Conservation (phyloP, 2,888 invertebrate genomes). For the Philereme vetulata region DNA sequence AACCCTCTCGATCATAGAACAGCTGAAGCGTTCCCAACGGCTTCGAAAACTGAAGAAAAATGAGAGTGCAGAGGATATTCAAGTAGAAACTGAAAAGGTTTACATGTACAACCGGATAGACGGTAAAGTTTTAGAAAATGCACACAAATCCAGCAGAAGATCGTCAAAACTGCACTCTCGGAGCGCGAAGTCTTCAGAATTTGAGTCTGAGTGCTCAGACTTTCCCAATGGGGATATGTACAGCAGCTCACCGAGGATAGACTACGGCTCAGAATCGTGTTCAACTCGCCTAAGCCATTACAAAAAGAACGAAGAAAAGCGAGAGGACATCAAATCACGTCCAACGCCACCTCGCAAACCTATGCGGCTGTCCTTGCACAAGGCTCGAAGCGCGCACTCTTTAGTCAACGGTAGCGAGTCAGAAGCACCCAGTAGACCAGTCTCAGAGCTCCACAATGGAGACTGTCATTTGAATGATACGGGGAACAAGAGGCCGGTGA, state of each 20-base stretch:
- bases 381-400: constrained; percentile 92
- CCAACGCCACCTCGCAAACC: constrained; percentile 95
- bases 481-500: constrained; percentile 83
- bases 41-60: constrained; percentile 71
- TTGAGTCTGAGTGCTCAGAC: constrained; percentile 89
- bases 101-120: constrained; percentile 76
- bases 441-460: constrained; percentile 37
- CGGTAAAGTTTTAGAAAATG: constrained; percentile 80
- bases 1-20: constrained; percentile 76
- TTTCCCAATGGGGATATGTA: constrained; percentile 75
- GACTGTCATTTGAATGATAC: constrained; percentile 42
- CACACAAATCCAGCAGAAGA: constrained; percentile 79
- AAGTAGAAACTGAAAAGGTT: constrained; percentile 75
- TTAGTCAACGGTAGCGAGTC: constrained; percentile 77
- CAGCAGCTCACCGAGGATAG: constrained; percentile 71
- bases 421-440: constrained; percentile 64
- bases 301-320: constrained; percentile 64
- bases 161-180: constrained; percentile 79
- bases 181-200: constrained; percentile 89
- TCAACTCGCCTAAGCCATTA: constrained; percentile 71
- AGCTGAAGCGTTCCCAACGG: constrained; percentile 73
- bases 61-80: constrained; percentile 76
- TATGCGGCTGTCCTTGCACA: constrained; percentile 90
- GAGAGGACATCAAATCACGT: constrained; percentile 75
- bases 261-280: constrained; percentile 84